phyloP scores from a whole-genome alignment of 2,888 invertebrate species.

The Parnassius smintheus region DNA sequence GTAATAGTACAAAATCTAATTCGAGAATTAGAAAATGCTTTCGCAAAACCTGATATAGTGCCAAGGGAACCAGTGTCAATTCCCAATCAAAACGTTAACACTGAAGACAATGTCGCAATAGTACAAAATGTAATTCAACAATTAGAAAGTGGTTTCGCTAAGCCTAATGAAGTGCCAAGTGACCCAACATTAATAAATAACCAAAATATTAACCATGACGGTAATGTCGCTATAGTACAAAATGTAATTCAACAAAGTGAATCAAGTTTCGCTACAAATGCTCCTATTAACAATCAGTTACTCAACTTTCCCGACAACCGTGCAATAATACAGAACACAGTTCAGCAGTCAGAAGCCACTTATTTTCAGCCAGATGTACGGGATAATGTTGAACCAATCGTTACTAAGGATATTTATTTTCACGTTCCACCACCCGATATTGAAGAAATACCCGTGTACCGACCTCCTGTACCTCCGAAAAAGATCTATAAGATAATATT shows the following conservation, averaged over 20 bases:
- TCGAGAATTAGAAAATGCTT: background rate
- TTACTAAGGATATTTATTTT: conserved; percentile 87
- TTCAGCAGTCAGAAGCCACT: background rate
- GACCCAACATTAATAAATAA: background rate
- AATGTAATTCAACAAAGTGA: background rate
- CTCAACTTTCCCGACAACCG: background rate
- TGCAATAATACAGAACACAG: conserved; percentile 1
- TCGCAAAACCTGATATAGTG: too few species aligned
- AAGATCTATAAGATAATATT: conserved; percentile 89
- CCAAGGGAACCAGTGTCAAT: too few species aligned
- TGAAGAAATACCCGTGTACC: conserved; percentile 76
- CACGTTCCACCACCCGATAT: conserved; percentile 88
- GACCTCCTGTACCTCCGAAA: conserved; percentile 72
- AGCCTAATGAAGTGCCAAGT: background rate
- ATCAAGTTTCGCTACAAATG: background rate
- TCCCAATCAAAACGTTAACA: too few species aligned
- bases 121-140: background rate
- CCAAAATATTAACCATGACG: background rate
- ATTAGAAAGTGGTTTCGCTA: background rate
- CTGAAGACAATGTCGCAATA: too few species aligned
- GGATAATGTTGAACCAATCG: conserved; percentile 51
- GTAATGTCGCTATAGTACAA: background rate
- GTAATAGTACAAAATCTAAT: background rate
- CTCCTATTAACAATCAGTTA: background rate
- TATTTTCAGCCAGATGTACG: background rate